Percentiles rank a stretch among this genome's conserved stretches.
Conservation (phyloP, 2,888 invertebrate genomes). For the Apamea anceps region DNA sequence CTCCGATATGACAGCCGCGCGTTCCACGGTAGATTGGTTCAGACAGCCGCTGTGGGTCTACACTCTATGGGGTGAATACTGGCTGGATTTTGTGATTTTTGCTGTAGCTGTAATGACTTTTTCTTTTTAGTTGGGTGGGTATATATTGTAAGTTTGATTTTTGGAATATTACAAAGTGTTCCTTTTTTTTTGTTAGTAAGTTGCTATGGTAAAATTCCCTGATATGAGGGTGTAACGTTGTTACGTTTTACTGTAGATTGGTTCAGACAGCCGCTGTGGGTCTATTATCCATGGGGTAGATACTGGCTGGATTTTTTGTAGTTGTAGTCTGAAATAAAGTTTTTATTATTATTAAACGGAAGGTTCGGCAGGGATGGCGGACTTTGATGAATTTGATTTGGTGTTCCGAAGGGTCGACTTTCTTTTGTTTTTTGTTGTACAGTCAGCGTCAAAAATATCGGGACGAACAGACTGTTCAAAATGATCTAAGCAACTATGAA, state of each 20-base stretch:
- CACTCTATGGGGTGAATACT: conserved; percentile 1
- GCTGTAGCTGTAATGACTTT: not conserved
- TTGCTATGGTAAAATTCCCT: not conserved
- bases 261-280: conserved; percentile 63
- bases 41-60: conserved; percentile 60
- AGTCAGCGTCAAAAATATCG: too few relatives aligned
- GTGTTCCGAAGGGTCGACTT: not conserved
- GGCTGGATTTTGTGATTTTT: conserved; percentile 3
- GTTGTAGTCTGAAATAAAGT: too few relatives aligned
- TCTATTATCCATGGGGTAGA: not conserved
- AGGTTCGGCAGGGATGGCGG: not conserved
- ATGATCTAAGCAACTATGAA: too few relatives aligned
- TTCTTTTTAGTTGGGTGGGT: not conserved
- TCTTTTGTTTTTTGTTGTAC: not conserved
- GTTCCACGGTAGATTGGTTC: conserved; percentile 67
- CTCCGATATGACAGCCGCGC: conserved; percentile 77
- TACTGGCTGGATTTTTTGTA: not conserved
- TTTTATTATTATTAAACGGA: too few relatives aligned
- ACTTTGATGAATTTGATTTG: not conserved
- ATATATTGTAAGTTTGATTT: not conserved
- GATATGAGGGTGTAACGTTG: not conserved
- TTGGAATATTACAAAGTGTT: not conserved
- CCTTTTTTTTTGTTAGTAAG: not conserved
- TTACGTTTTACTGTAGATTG: conserved; percentile 64
- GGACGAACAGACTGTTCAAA: too few relatives aligned